These are phyloP conservation scores for Crocuta crocuta DNA, from an alignment of 2,113 vertebrate species.

Conservation along the genomic window DNA sequence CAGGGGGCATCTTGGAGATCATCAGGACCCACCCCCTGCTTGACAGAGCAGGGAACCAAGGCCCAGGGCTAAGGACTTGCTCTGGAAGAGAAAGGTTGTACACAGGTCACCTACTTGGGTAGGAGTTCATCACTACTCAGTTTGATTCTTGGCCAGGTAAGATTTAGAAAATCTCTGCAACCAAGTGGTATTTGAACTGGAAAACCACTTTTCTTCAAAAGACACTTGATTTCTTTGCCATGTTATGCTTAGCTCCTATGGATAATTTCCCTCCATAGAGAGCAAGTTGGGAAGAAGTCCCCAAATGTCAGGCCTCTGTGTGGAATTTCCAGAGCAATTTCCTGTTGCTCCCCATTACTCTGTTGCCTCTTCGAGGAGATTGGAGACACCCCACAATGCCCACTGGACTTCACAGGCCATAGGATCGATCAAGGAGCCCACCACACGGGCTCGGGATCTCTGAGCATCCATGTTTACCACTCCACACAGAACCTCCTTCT, in stretches of 20 bases:
- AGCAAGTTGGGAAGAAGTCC: background rate
- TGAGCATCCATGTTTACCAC: background rate
- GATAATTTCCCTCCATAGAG: background rate
- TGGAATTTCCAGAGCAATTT: background rate
- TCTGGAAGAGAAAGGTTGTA: background rate
- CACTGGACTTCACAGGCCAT: background rate
- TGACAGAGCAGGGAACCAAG: background rate
- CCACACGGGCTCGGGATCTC: background rate
- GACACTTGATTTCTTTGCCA: background rate
- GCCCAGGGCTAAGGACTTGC: background rate
- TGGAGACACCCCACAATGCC: too few relatives aligned
- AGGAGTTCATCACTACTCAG: background rate
- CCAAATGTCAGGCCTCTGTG: background rate
- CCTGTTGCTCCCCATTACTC: background rate
- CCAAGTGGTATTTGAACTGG: background rate
- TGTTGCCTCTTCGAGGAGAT: background rate
- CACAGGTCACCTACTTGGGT: background rate
- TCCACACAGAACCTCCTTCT: background rate
- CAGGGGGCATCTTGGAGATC: too few relatives aligned
- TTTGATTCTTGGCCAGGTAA: background rate
- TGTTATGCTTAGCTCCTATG: background rate
- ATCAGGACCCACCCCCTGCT: background rate
- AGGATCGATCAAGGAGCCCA: accelerated
- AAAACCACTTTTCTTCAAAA: slow-evolving; percentile 10
- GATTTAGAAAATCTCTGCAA: slow-evolving; percentile 5